These are phyloP conservation scores for Cepaea hortensis DNA, from an alignment of 2,888 invertebrate species.

Conservation along the genomic window DNA sequence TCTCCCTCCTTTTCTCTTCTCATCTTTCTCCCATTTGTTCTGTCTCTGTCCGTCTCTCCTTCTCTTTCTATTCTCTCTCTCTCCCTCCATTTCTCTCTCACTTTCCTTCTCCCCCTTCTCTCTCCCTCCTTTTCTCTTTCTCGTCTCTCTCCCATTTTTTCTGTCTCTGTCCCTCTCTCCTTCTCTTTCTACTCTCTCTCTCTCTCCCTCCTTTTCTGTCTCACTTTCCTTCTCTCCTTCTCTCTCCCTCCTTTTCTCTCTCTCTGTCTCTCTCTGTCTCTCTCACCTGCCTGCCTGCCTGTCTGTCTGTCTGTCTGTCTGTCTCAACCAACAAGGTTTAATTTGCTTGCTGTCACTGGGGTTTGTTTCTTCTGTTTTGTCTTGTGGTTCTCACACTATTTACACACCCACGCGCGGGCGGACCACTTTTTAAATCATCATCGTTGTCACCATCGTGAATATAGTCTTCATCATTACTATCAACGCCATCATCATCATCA, in stretches of 20 bases:
- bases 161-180: background rate
- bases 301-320: no score
- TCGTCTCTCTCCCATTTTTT: background rate
- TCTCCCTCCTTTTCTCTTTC: background rate
- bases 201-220: background rate
- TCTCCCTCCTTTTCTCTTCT: background rate
- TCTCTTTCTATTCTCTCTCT: background rate
- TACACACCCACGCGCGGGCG: no score
- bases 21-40: background rate
- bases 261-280: background rate
- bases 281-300: background rate
- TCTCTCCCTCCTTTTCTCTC: background rate
- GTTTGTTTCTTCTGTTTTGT: no score
- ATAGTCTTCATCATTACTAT: no score
- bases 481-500: no score
- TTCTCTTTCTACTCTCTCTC: background rate
- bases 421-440: no score
- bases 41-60: constrained; percentile 7
- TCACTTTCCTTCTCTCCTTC: background rate
- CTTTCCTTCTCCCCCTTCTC: constrained; percentile 13
- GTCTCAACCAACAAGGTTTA: background rate
- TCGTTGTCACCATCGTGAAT: no score
- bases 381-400: no score
- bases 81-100: background rate
- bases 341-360: background rate